These are phyloP conservation scores for Porites cylindrica DNA, from an alignment of 92 coral and sea anemone species.

Conservation along the genomic window DNA sequence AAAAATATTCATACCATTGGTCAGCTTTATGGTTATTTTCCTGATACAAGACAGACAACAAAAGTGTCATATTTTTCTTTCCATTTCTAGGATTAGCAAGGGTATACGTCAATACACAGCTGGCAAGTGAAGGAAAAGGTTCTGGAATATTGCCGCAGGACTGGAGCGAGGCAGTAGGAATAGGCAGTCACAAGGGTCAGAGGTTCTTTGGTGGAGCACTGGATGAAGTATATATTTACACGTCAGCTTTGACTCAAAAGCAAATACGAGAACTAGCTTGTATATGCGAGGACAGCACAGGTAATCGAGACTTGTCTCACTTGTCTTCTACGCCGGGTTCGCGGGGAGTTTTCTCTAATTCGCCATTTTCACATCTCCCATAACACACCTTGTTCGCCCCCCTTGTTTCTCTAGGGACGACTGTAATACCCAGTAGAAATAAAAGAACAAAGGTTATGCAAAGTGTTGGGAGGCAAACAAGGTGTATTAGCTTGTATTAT, in stretches of 20 bases:
- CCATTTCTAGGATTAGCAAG: conserved; percentile 61
- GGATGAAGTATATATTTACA: conserved; percentile 82
- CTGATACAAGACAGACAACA: no score
- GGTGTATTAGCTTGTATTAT: background rate
- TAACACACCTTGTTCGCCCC: no score
- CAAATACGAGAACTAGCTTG: conserved; percentile 78
- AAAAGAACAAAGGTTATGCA: no score
- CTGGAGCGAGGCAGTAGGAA: conserved; percentile 76
- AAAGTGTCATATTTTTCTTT: no score
- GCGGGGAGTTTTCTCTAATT: background rate
- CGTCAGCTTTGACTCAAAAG: conserved; percentile 64
- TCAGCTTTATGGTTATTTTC: no score
- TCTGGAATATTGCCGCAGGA: conserved; percentile 70
- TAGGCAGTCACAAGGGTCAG: conserved; percentile 81
- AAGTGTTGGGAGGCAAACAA: no score
- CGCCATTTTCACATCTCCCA: background rate
- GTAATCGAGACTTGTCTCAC: background rate
- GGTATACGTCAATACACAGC: conserved; percentile 65
- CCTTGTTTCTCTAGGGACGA: background rate
- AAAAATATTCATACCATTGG: no score
- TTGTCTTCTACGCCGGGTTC: background rate
- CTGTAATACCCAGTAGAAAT: no score
- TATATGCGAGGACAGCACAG: conserved; percentile 60
- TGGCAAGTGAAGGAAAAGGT: conserved; percentile 58
- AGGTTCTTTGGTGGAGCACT: conserved; percentile 69